phyloP scores from a whole-genome alignment of 2,888 invertebrate species.

The Hymenopus coronatus region DNA sequence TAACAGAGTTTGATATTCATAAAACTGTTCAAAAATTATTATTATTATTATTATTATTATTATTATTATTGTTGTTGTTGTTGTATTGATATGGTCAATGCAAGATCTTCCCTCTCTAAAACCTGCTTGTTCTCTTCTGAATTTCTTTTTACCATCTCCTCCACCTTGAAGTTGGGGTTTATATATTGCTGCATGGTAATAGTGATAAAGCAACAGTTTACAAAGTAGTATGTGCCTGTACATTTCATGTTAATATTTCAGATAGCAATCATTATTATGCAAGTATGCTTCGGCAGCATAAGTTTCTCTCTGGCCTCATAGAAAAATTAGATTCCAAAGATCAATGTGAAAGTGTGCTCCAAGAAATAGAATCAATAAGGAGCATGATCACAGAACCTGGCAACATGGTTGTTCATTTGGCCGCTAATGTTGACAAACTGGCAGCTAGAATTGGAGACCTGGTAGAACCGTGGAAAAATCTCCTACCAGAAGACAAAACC shows the following conservation, averaged over 20 bases:
- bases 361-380: conserved; percentile 54
- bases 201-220: too few relatives aligned
- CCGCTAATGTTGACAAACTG: conserved; percentile 66
- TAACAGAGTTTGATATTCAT: too few relatives aligned
- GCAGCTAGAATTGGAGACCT: conserved; percentile 48
- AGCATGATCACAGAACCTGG: conserved; percentile 56
- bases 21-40: too few relatives aligned
- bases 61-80: too few relatives aligned
- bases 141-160: too few relatives aligned
- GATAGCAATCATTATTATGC: conserved; percentile 70
- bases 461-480: conserved; percentile 55
- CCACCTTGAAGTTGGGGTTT: too few relatives aligned
- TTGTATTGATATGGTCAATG: too few relatives aligned
- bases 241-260: conserved; percentile 39
- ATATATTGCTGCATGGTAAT: too few relatives aligned
- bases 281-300: conserved; percentile 72
- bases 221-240: background rate
- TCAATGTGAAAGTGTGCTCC: conserved; percentile 50
- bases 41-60: too few relatives aligned
- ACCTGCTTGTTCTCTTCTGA: too few relatives aligned
- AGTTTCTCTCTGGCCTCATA: conserved; percentile 68
- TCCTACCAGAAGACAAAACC: conserved; percentile 41
- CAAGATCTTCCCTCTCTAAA: too few relatives aligned
- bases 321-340: conserved; percentile 55
- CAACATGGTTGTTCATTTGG: conserved; percentile 69